Conservation (phyloP, 2,797 vertebrate genomes). For the Allenopithecus nigroviridis region DNA sequence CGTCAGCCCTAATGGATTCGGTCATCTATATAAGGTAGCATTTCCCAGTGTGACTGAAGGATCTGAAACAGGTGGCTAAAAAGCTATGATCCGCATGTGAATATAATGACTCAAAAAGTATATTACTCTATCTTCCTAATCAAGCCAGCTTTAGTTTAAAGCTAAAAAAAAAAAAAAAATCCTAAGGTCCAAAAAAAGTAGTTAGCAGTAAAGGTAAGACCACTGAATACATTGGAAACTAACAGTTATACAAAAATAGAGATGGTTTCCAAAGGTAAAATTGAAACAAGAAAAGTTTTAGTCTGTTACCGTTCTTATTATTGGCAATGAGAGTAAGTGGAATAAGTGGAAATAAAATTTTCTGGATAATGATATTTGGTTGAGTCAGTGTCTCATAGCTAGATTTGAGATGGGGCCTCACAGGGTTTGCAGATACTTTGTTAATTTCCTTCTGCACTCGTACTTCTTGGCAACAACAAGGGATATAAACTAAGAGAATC, state of each 20-base stretch:
- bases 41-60: not conserved
- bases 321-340: not conserved
- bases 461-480: not conserved
- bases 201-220: not conserved
- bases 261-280: not conserved
- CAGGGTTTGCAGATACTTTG: not conserved
- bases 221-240: not conserved
- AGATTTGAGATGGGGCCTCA: not conserved
- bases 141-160: not conserved
- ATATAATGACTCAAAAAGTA: not conserved
- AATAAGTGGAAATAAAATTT: not conserved
- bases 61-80: not conserved
- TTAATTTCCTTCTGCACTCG: not conserved
- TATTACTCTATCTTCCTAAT: not conserved
- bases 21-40: not conserved
- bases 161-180: not conserved
- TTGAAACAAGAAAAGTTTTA: slow-evolving; percentile 2
- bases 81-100: not conserved
- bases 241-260: not conserved
- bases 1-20: not conserved
- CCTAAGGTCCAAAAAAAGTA: not conserved
- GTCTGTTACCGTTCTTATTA: not conserved
- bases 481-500: not conserved
- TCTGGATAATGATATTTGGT: not conserved
- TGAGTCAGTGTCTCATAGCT: not conserved